Percentiles rank a stretch among this genome's conserved stretches.
Evolutionary conservation across 2,888 invertebrate species (phyloP).

Genomic region (Tipula unca): DNA sequence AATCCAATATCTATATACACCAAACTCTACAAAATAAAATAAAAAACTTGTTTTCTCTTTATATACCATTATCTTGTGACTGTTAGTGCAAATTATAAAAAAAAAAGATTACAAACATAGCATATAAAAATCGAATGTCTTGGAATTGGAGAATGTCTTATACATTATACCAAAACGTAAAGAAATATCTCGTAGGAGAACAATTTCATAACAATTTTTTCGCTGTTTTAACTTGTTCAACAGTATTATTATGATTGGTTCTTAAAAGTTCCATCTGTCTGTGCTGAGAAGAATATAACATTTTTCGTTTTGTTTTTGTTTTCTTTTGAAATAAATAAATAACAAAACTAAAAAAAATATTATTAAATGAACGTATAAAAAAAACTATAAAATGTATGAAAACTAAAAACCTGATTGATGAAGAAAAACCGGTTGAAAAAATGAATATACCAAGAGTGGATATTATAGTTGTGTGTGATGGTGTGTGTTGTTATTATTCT

Average conservation of each 20-base stretch:
- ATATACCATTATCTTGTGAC: background rate
- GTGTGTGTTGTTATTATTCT: background rate
- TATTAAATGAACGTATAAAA: background rate
- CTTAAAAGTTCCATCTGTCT: conserved; percentile 14
- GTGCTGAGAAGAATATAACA: conserved; percentile 1
- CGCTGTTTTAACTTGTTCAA: conserved; percentile 1
- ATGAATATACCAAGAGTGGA: background rate
- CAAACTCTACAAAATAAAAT: background rate
- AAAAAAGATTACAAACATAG: background rate
- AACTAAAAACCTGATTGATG: conserved; percentile 4
- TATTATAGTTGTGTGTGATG: background rate
- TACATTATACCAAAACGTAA: background rate
- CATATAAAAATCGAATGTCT: background rate
- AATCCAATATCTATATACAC: background rate
- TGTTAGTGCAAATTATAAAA: background rate
- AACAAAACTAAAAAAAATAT: background rate
- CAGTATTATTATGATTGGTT: conserved; percentile 14
- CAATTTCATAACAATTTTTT: background rate
- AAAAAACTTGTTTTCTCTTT: background rate
- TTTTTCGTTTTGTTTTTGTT: background rate
- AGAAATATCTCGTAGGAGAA: background rate
- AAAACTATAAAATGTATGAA: background rate
- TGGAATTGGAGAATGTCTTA: background rate
- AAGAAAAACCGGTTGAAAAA: conserved; percentile 8
- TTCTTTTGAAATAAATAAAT: conserved; percentile 14